Evolutionary conservation across 2,888 invertebrate genomes (phyloP).

Genomic region (Galerucella pusilla): DNA sequence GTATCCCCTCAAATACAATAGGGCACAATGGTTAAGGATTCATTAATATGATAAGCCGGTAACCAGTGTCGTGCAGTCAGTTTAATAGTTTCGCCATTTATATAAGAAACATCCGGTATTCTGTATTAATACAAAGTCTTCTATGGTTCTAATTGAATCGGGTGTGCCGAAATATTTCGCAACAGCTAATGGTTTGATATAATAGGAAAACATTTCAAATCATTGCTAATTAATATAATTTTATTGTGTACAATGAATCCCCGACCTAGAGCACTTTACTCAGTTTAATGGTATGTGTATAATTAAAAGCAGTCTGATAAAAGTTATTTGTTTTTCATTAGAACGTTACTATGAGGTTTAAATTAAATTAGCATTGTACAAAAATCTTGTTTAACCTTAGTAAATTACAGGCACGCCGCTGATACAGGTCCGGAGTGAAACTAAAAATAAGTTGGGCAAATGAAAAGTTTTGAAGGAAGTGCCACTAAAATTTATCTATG

Average conservation of each 20-base stretch:
- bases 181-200: too few species aligned
- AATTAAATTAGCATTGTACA: constrained; percentile 10
- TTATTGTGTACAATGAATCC: neutral
- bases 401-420: neutral
- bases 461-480: too few species aligned
- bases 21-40: too few species aligned
- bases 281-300: neutral
- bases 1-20: too few species aligned
- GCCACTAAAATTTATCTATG: too few species aligned
- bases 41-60: too few species aligned
- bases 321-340: constrained; percentile 3
- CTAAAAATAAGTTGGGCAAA: neutral
- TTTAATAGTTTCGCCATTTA: too few species aligned
- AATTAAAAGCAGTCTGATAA: neutral
- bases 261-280: neutral
- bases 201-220: neutral
- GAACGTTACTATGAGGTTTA: constrained; percentile 1
- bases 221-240: neutral
- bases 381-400: constrained; percentile 5
- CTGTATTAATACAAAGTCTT: too few species aligned
- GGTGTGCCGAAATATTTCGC: too few species aligned
- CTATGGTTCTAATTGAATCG: too few species aligned
- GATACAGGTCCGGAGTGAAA: neutral
- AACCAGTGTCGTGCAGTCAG: too few species aligned
- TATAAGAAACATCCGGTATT: too few species aligned